These are phyloP conservation scores for Apantesis nais DNA, from an alignment of 2,888 invertebrate genomes.

Conservation along the genomic window DNA sequence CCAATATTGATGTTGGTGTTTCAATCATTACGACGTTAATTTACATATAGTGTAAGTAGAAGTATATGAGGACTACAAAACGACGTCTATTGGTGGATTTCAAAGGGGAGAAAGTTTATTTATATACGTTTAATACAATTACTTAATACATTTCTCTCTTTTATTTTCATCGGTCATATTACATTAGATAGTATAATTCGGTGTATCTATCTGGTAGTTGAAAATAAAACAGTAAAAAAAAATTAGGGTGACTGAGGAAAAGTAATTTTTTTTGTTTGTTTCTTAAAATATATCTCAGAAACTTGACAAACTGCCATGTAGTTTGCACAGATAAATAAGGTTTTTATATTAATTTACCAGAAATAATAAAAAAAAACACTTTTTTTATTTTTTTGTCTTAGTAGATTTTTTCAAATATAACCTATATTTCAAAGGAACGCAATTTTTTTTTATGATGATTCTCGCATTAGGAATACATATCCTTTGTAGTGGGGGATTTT, in stretches of 20 bases:
- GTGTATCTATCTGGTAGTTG: background rate
- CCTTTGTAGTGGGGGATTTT: too few relatives aligned
- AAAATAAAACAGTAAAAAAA: background rate
- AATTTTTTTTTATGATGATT: too few relatives aligned
- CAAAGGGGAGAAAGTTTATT: background rate
- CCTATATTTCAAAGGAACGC: too few relatives aligned
- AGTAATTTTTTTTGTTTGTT: background rate
- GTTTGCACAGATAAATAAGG: background rate
- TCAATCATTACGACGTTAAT: constrained; percentile 8
- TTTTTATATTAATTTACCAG: too few relatives aligned
- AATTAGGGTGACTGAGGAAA: background rate
- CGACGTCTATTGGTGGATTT: background rate
- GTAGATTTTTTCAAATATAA: too few relatives aligned
- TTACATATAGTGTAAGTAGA: constrained; percentile 1
- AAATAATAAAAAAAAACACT: too few relatives aligned
- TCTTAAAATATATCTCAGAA: background rate
- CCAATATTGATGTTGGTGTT: constrained; percentile 18
- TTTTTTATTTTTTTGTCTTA: too few relatives aligned
- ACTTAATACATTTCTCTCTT: background rate
- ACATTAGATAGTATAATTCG: background rate
- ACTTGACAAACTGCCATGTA: background rate
- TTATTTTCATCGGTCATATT: background rate
- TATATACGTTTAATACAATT: background rate
- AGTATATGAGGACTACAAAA: background rate
- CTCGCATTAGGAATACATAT: too few relatives aligned